Percentiles rank a stretch among this genome's conserved stretches.
phyloP scores from a whole-genome alignment of 2,888 invertebrate genomes.

The Pristionchus entomophagus region DNA sequence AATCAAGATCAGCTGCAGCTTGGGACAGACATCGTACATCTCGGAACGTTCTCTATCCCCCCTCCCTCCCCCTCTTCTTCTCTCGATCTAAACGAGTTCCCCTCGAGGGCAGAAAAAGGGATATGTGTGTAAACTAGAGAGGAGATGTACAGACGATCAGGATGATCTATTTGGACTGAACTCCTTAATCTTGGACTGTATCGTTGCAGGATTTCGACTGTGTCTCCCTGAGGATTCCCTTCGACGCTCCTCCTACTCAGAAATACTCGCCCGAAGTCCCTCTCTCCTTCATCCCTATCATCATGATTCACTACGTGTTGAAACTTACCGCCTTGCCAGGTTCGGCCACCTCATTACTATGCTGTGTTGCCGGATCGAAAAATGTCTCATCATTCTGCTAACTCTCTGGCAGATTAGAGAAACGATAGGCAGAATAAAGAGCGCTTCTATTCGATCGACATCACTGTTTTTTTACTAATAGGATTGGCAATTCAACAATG shows the following conservation, averaged over 20 bases:
- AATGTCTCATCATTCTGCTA: no score
- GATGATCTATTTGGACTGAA: background rate
- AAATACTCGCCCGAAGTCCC: slow-evolving; percentile 50
- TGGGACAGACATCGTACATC: background rate
- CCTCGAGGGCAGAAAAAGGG: background rate
- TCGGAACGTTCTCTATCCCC: slow-evolving; percentile 7
- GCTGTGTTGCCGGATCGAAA: no score
- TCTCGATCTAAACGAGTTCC: slow-evolving; percentile 4
- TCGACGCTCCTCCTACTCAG: slow-evolving; percentile 68
- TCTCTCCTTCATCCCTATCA: slow-evolving; percentile 52
- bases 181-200: no score
- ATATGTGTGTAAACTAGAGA: slow-evolving; percentile 13
- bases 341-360: no score
- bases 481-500: no score
- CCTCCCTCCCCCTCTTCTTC: background rate
- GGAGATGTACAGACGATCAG: background rate
- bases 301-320: slow-evolving; percentile 71
- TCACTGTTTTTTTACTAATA: no score
- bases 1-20: no score
- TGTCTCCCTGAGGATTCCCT: slow-evolving; percentile 65
- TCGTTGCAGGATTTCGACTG: slow-evolving; percentile 62
- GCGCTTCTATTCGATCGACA: no score
- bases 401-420: no score
- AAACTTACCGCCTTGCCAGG: slow-evolving; percentile 70
- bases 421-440: no score